Percentiles rank a stretch among this genome's conserved stretches.
These are phyloP conservation scores for Philereme transversata DNA, from an alignment of 2,888 invertebrate genomes.

Conservation along the genomic window DNA sequence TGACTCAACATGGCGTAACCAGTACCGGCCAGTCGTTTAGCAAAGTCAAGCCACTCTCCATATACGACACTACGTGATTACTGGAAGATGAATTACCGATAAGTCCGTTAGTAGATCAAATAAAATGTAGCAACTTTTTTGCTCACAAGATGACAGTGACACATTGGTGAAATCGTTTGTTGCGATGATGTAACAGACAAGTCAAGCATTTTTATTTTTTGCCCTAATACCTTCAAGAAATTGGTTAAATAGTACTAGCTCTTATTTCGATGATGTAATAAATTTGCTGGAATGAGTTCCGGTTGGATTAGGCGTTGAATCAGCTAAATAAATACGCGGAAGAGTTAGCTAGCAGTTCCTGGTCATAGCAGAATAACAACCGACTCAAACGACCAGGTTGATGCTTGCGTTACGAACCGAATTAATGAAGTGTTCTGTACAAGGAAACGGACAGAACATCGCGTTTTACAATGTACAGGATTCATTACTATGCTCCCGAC, in stretches of 20 bases:
- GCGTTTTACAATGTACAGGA: not conserved
- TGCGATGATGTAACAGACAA: not conserved
- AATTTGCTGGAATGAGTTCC: constrained; percentile 2
- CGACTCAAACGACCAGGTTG: constrained; percentile 19
- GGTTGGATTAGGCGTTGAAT: constrained; percentile 7
- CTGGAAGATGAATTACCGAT: constrained; percentile 24
- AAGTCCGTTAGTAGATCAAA: constrained; percentile 27
- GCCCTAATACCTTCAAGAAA: not conserved
- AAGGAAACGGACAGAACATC: not conserved
- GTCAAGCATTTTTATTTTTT: not conserved
- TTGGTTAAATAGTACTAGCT: not conserved
- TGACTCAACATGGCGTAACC: constrained; percentile 62
- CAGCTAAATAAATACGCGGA: constrained; percentile 22
- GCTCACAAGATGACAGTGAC: constrained; percentile 19
- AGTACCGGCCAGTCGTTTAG: constrained; percentile 37
- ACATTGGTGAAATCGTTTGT: constrained; percentile 13
- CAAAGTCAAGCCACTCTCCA: constrained; percentile 52
- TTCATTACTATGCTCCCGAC: not conserved
- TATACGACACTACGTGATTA: constrained; percentile 45
- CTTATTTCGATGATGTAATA: constrained; percentile 2
- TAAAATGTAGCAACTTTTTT: constrained; percentile 28
- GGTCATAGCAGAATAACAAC: constrained; percentile 13
- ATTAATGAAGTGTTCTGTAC: constrained; percentile 19
- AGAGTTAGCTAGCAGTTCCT: constrained; percentile 13
- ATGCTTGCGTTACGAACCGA: constrained; percentile 26